Conservation (phyloP, 2,888 invertebrate genomes). For the Pyralis farinalis region DNA sequence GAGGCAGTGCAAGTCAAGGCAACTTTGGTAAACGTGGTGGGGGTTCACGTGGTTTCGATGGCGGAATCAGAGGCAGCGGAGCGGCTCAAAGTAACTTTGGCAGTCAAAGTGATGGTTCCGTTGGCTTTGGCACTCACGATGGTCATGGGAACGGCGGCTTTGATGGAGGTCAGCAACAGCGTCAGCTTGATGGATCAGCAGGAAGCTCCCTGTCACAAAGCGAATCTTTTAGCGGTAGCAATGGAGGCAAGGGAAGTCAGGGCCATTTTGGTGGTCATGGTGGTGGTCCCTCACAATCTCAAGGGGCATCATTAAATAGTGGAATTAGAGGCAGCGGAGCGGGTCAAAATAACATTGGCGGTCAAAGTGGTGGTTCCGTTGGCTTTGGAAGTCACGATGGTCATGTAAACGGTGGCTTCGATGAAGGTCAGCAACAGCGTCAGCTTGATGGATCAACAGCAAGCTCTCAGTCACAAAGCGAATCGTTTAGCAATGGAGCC, state of each 20-base stretch:
- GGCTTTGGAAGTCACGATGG: slow-evolving; percentile 6
- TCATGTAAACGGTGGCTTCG: not conserved
- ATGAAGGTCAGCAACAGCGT: not conserved
- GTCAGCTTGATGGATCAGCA: not conserved
- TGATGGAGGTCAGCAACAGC: not conserved
- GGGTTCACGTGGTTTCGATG: not conserved
- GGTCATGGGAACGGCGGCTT: not conserved
- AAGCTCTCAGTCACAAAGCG: not conserved
- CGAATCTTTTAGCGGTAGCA: not conserved
- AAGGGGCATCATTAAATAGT: too few species aligned
- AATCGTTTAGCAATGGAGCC: not conserved
- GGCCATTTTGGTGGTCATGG: not conserved
- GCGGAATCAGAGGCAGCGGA: not conserved
- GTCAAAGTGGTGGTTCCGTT: slow-evolving; percentile 5
- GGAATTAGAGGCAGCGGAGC: not conserved
- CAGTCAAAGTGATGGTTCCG: slow-evolving; percentile 3
- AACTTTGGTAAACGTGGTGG: not conserved
- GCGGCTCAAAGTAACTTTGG: not conserved
- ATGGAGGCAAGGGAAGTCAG: not conserved
- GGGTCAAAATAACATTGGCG: not conserved
- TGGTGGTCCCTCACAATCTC: too few species aligned
- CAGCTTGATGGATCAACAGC: not conserved
- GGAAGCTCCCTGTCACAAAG: not conserved
- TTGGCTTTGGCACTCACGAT: slow-evolving; percentile 7
- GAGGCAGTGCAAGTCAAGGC: not conserved